phyloP scores from a whole-genome alignment of 2,888 invertebrate species.

The Megalurothrips usitatus region DNA sequence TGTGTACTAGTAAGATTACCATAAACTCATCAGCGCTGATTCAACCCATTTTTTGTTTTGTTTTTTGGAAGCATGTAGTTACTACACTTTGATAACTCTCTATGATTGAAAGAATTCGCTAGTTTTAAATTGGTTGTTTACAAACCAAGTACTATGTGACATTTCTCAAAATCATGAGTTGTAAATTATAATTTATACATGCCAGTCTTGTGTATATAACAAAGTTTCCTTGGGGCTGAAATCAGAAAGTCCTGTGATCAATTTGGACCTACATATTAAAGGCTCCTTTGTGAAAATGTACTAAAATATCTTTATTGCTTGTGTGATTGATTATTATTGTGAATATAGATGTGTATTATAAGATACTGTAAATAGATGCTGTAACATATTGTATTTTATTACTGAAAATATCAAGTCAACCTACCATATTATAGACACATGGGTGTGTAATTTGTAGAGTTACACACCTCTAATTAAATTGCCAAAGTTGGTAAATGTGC shows the following conservation, averaged over 20 bases:
- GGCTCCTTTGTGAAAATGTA: neutral
- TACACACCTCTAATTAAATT: neutral
- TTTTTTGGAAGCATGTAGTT: neutral
- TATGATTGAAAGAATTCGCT: neutral
- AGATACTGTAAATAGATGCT: neutral
- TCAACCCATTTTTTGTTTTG: neutral
- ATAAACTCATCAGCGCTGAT: neutral
- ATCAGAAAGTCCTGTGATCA: neutral
- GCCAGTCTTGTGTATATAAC: neutral
- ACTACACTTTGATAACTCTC: neutral
- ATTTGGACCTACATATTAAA: neutral
- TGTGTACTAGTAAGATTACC: neutral
- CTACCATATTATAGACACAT: neutral
- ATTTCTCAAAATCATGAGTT: neutral
- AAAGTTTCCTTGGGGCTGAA: neutral
- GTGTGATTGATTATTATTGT: neutral
- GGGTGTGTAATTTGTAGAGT: neutral
- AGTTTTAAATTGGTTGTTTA: neutral
- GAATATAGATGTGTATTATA: neutral
- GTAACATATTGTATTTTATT: neutral
- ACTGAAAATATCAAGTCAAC: neutral
- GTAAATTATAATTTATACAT: neutral
- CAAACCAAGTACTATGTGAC: neutral
- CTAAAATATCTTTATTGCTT: neutral
- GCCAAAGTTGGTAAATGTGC: constrained; percentile 12